Base-by-base conservation (phyloP, 2,888 invertebrate species). In the Leptarthrus brevirostris region DNA sequence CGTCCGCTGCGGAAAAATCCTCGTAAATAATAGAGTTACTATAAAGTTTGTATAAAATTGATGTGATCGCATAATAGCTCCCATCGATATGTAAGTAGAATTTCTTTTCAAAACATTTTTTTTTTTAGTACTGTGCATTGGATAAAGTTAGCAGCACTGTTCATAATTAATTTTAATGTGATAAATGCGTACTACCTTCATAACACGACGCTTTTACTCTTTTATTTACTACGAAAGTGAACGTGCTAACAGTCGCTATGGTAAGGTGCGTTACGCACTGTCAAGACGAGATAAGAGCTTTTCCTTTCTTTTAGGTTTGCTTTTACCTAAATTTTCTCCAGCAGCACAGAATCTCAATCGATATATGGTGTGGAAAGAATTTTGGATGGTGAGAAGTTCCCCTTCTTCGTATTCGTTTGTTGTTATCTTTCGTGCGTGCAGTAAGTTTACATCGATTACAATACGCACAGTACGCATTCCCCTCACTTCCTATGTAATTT, bases 151-250 rank as follows among this genome's bases (percentile, higher is more conserved):
- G 30, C 30, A 49, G 3, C 18, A 49, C 49, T 49, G 49, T 20
- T 49, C 49, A 3, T 12, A 49, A 49, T 49, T 49, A 49, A 16
- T 18, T n/a, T n/a, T n/a, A n/a, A 44, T 44, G 4, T 44, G n/a
- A 30, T 30, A 30, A 6, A 30, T 40, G 6, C 12, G 40, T 30
- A 30, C 30, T 30, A 3, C 40, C 40, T 40, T 12, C 40, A 12
- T 40, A 36, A 58, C 36, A 14, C 22, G n/a, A 44, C 44, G 64
- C 69, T 69, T 69, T 69, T 69, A 69, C 69, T 69, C 69, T 69
- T n/a, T 52, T 69, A 69, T 69, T 69, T 69, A 69, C 69, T 69
- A 69, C 30, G 69, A 69, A 69, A 69, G 69, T 69, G 52, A 69
- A n/a, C 69, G 69, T 52, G 30, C n/a, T n/a, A n/a, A n/a, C n/a